Base-by-base conservation (phyloP, 2,888 invertebrate species). In the Zele albiditarsus region DNA sequence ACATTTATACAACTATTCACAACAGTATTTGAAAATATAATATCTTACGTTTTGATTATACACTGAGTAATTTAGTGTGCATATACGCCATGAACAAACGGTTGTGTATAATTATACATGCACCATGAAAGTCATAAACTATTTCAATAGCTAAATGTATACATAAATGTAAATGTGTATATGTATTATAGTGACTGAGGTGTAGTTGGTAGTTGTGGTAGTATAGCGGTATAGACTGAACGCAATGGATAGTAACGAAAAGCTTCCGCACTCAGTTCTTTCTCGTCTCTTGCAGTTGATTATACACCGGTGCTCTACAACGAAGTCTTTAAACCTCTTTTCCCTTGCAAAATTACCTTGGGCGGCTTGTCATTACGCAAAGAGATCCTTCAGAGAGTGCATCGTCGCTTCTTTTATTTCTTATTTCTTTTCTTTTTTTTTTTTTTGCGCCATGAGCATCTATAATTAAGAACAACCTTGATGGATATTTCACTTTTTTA, bases 121-220 rank as follows among this genome's bases (percentile, higher is more conserved):
- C 70, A 75, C 23, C 79, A 79, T 78, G 74, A 80, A 46, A 74
- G 79, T 78, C 77, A 72, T 79, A 80, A 80, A 80, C 78, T 78
- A 78, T 79, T 80, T 78, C 79, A 79, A 79, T 80, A 78, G 77
- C 74, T 74, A 67, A 67, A 46, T 60, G 28, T 38, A 63, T 33
- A 63, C n/a, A 4, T 74, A 67, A 67, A 46, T 60, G 28, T 38
- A 63, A 20, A 63, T 31, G 5, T 63, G 33, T 38, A 33, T 63
- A 63, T 31, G 28, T 62, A n/a, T 31, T 31, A 28, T 28, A 6
- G 5, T 60, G 25, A 6, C 1, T 60, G 25, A 14, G 0, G 12
- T n/a, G 62, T 57, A n/a, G 16, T 28, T n/a, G 14, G 58, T 27
- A 60, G 58, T n/a, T n/a, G n/a, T 46, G 46, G n/a, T 14, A 14